Conservation (phyloP, 2,113 vertebrate genomes). For the Laterallus jamaicensis region DNA sequence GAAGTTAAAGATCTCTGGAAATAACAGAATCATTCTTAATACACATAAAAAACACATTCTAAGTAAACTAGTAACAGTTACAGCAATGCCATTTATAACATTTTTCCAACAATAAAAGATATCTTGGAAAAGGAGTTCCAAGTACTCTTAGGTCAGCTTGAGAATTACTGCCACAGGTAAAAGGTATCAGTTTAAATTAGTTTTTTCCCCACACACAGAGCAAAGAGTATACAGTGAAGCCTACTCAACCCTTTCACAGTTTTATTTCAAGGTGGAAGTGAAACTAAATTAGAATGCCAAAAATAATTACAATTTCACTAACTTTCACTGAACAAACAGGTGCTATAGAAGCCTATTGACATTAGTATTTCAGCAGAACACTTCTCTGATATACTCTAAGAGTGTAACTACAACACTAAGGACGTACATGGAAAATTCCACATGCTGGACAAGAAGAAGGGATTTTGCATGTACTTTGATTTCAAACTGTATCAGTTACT, state of each 20-base stretch:
- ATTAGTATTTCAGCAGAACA: neutral
- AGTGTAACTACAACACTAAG: neutral
- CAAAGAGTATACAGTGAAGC: neutral
- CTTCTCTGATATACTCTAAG: neutral
- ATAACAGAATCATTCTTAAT: neutral
- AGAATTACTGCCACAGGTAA: neutral
- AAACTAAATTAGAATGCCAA: slow-evolving; percentile 42
- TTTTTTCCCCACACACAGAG: neutral
- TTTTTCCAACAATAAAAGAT: neutral
- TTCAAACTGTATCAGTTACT: neutral
- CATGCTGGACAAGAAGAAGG: neutral
- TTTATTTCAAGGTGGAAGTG: slow-evolving; percentile 37
- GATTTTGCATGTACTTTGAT: neutral
- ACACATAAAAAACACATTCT: neutral
- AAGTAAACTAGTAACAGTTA: neutral
- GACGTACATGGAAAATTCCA: neutral
- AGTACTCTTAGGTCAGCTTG: neutral
- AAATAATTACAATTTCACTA: slow-evolving; percentile 37
- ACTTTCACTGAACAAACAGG: neutral
- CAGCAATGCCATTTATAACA: neutral
- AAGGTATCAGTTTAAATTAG: neutral
- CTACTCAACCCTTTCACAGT: slow-evolving; percentile 8
- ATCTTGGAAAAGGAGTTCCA: neutral
- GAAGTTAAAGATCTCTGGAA: slow-evolving; percentile 17
- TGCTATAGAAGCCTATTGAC: neutral